Base-by-base conservation (phyloP, 2,888 invertebrate species). In the Aphidius colemani region DNA sequence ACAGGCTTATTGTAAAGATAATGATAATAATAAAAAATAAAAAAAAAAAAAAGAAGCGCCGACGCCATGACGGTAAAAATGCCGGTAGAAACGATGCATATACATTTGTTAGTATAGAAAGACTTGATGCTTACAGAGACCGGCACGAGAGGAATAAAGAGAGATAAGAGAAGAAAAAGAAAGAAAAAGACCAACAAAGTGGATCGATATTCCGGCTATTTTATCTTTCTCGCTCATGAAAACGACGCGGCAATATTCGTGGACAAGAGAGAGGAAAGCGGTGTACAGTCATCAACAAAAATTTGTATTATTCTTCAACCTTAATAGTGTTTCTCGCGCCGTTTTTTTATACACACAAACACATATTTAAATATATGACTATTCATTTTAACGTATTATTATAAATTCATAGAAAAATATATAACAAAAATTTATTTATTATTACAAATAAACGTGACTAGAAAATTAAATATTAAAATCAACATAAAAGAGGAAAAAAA, bases 141-240 rank as follows among this genome's bases (percentile, higher is more conserved):
- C 50, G 50, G 63, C 18, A 53, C 10, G 63, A 63, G 61, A 49
- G 61, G 57, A 59, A 53, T 64, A 43, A 61, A 66, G 53, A 70
- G 70, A 68, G 66, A 69, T 7, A 57, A 6, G 9, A 18, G 10
- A 45, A 53, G n/a, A 39, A 6, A 39, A 6, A 39, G 41, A 11
- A 13, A 13, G 48, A 48, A 11, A 18, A 18, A 44, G 41, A 43
- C 67, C 64, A 67, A 67, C 67, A 10, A 53, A 68, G 61, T 67
- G 68, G 70, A 70, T 70, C 70, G 69, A 70, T 70, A 70, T 70
- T 70, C 62, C 67, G 65, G 63, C 66, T 69, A 67, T 70, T 69
- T 30, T 30, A 30, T 30, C 30, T 30, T 30, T 30, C 30, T 30
- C 71, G 70, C 69, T 67, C 67, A 67, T 55, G 62, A 65, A 69